Evolutionary conservation across 1,140 invertebrate species (phyloP).

Genomic region (Lordiphosa mommai): DNA sequence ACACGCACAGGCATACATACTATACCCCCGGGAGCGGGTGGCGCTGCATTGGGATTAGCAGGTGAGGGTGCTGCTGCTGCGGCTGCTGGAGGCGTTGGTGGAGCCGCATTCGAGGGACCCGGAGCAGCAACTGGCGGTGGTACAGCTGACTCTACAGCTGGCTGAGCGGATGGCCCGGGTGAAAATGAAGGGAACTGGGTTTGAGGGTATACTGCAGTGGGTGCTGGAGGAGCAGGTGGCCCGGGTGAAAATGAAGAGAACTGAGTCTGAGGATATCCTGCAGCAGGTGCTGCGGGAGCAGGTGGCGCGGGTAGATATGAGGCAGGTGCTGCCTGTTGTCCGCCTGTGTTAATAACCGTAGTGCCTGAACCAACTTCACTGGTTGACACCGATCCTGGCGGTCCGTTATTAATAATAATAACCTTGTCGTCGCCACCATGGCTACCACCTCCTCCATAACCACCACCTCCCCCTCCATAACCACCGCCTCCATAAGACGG

Average conservation of each 20-base stretch:
- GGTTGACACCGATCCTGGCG: slow-evolving; percentile 71
- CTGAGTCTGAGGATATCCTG: slow-evolving; percentile 47
- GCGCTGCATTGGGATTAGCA: slow-evolving; percentile 35
- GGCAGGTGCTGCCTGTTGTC: slow-evolving; percentile 43
- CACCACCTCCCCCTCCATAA: slow-evolving; percentile 32
- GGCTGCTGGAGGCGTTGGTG: slow-evolving; percentile 21
- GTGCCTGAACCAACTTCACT: slow-evolving; percentile 53
- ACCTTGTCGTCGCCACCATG: slow-evolving; percentile 60
- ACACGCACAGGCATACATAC: slow-evolving; percentile 67
- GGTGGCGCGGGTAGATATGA: slow-evolving; percentile 59
- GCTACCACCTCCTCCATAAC: slow-evolving; percentile 21
- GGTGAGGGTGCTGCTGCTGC: slow-evolving; percentile 24
- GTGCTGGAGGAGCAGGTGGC: slow-evolving; percentile 28
- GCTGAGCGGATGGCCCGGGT: slow-evolving; percentile 75
- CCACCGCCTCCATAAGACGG: slow-evolving; percentile 16
- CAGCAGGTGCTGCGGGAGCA: slow-evolving; percentile 33
- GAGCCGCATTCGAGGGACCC: slow-evolving; percentile 76
- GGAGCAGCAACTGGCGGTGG: slow-evolving; percentile 73
- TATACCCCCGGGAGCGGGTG: slow-evolving; percentile 53
- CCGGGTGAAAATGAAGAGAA: slow-evolving; percentile 29
- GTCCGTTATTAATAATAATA: slow-evolving; percentile 76
- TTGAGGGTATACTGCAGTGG: slow-evolving; percentile 12
- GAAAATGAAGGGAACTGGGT: slow-evolving; percentile 57
- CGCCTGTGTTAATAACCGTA: slow-evolving; percentile 62
- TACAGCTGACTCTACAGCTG: slow-evolving; percentile 46